A percentile compares a stretch with the other conserved stretches of the same genome.
Evolutionary conservation across 2,113 vertebrate genomes (phyloP).

Genomic region (Otis tarda): DNA sequence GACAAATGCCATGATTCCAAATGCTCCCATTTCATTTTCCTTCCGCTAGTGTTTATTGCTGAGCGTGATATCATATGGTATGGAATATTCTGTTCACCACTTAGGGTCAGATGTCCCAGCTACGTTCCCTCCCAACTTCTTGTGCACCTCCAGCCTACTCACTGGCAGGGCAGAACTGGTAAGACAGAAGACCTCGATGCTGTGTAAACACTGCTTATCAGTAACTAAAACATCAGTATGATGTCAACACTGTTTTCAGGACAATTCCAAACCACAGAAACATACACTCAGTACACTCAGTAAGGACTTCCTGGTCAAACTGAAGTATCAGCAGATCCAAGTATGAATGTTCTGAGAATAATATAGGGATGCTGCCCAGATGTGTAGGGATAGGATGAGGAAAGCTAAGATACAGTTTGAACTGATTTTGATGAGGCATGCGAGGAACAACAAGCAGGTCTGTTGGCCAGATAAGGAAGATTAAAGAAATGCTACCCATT

Average conservation of each 20-base stretch:
- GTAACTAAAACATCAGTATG: not conserved
- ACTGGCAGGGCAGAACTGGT: not conserved
- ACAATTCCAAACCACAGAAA: not conserved
- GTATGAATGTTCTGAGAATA: not conserved
- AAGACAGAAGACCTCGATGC: not conserved
- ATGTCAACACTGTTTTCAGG: not conserved
- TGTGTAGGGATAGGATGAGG: not conserved
- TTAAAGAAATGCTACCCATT: not conserved
- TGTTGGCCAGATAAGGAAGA: not conserved
- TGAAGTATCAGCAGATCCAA: not conserved
- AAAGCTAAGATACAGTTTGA: not conserved
- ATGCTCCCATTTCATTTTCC: not conserved
- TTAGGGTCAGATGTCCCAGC: not conserved
- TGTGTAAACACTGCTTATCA: not conserved
- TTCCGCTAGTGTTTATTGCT: not conserved
- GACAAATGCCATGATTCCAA: no score
- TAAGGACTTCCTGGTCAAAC: not conserved
- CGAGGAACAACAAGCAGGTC: not conserved
- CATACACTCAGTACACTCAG: not conserved
- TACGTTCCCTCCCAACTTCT: accelerated
- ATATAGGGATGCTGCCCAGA: not conserved
- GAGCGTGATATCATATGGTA: no score
- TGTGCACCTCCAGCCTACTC: not conserved
- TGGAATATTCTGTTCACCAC: not conserved
- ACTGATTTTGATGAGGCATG: not conserved